Evolutionary conservation across 2,113 vertebrate species (phyloP).

Genomic region (Equus przewalskii): DNA sequence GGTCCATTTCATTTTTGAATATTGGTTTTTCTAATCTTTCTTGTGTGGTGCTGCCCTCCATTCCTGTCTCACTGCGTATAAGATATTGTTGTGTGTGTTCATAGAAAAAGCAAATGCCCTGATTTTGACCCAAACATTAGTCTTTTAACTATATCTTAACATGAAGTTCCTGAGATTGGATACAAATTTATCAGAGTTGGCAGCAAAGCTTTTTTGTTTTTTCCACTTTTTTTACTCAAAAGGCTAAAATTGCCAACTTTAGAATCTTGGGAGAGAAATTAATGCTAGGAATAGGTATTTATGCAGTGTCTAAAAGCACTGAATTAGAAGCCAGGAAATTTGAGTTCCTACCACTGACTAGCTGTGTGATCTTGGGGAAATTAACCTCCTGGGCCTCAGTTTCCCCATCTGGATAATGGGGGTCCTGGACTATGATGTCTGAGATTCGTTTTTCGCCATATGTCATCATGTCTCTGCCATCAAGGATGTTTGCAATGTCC

Average conservation of each 20-base stretch:
- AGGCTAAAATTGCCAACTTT: conserved; percentile 51
- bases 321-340: background rate
- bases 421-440: background rate
- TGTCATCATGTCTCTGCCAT: background rate
- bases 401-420: background rate
- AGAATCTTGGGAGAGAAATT: background rate
- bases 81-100: background rate
- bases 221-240: background rate
- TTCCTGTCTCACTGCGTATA: conserved; percentile 61
- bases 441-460: background rate
- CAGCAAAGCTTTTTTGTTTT: background rate
- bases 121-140: background rate
- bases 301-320: background rate
- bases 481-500: background rate
- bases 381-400: background rate
- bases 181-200: background rate
- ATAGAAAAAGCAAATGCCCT: background rate
- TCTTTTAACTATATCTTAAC: background rate
- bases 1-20: background rate
- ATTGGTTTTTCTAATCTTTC: conserved; percentile 43
- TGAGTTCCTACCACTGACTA: background rate
- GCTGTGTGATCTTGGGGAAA: background rate
- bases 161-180: background rate
- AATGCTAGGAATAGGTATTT: background rate
- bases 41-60: conserved; percentile 63